Evolutionary conservation across 2,888 invertebrate genomes (phyloP).

Genomic region (Dasypolia templi): DNA sequence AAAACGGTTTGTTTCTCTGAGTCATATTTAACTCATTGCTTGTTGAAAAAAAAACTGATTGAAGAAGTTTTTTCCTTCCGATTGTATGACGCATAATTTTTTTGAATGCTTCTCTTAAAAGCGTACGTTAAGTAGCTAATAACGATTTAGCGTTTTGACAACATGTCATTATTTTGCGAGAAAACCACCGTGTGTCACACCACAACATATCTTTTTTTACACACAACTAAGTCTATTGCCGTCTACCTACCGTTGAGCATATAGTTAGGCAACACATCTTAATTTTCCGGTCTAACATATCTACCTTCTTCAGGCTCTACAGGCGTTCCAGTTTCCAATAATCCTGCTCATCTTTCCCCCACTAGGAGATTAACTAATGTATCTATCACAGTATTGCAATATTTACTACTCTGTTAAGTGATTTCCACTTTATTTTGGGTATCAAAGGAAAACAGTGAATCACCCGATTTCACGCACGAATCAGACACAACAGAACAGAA

Average conservation of each 20-base stretch:
- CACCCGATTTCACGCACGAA: constrained; percentile 34
- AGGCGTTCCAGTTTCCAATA: background rate
- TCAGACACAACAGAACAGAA: constrained; percentile 5
- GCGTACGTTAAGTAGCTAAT: constrained; percentile 34
- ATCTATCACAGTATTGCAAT: constrained; percentile 42
- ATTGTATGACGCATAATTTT: constrained; percentile 23
- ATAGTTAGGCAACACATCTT: too few species aligned
- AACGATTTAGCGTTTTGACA: constrained; percentile 28
- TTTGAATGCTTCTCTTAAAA: constrained; percentile 23
- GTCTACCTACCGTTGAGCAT: too few species aligned
- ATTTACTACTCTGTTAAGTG: constrained; percentile 37
- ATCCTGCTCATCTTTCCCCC: background rate
- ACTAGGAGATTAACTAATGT: constrained; percentile 11
- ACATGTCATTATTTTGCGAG: constrained; percentile 24
- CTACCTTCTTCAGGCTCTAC: background rate
- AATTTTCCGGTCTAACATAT: background rate
- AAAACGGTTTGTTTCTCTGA: constrained; percentile 58
- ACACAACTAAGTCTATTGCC: background rate
- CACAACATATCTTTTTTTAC: background rate
- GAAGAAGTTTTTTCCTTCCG: constrained; percentile 20
- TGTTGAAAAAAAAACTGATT: constrained; percentile 44
- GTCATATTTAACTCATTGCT: constrained; percentile 45
- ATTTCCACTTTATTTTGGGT: constrained; percentile 51
- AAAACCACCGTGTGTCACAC: constrained; percentile 2
- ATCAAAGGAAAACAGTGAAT: constrained; percentile 58